Percentiles rank a stretch among this genome's conserved stretches.
Conservation (phyloP, 2,888 invertebrate genomes). For the Philaethria dido region DNA sequence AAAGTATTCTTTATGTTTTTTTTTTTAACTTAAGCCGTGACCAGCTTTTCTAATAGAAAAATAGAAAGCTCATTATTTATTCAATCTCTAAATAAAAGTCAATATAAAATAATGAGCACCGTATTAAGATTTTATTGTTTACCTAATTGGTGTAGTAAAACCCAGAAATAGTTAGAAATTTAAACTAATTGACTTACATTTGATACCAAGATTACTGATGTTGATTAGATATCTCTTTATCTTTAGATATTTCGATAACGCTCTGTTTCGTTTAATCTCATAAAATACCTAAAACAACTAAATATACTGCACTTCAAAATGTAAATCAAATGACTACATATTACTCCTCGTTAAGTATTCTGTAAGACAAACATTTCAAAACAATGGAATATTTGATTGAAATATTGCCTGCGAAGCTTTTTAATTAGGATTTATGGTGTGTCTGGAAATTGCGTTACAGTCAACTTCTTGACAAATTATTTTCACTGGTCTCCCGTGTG, state of each 20-base stretch:
- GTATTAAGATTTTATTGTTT: conserved; percentile 14
- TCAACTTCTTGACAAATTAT: conserved; percentile 48
- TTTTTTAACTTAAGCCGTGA: not conserved
- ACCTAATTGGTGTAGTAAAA: conserved; percentile 13
- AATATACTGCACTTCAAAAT: conserved; percentile 26
- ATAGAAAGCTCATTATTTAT: conserved; percentile 2
- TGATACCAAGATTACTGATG: conserved; percentile 23
- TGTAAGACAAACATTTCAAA: conserved; percentile 42
- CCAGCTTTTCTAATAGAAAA: not conserved
- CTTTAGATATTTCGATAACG: conserved; percentile 12
- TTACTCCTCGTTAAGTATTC: conserved; percentile 19
- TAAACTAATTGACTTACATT: conserved; percentile 34
- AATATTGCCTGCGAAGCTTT: conserved; percentile 43
- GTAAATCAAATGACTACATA: conserved; percentile 26
- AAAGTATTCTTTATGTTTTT: too few relatives aligned
- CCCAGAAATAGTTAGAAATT: conserved; percentile 19
- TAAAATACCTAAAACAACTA: conserved; percentile 25
- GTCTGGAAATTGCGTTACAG: conserved; percentile 38
- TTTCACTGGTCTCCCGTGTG: conserved; percentile 31
- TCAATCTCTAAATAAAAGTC: conserved; percentile 9
- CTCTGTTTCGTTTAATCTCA: conserved; percentile 23
- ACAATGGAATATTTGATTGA: conserved; percentile 50
- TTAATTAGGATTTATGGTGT: conserved; percentile 58
- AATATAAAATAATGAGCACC: conserved; percentile 9
- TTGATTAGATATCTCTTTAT: conserved; percentile 31